Percentiles rank a stretch among this genome's conserved stretches.
phyloP scores from a whole-genome alignment of 2,113 vertebrate genomes.

The Sorex fumeus region DNA sequence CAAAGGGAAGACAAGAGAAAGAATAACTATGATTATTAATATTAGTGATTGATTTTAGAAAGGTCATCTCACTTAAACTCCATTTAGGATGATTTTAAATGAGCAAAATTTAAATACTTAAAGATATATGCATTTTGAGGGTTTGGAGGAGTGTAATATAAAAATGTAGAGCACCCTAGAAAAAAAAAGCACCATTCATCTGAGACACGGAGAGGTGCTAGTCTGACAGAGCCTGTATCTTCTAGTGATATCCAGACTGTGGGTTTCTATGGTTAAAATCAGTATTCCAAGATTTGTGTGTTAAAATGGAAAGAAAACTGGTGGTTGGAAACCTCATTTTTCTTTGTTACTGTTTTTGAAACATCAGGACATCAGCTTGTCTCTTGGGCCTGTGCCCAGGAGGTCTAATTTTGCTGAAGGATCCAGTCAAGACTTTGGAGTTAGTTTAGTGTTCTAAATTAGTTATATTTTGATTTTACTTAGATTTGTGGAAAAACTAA shows the following conservation, averaged over 20 bases:
- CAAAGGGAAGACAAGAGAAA: not conserved
- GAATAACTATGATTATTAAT: not conserved
- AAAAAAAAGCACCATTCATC: conserved; percentile 61
- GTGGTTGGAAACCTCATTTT: conserved; percentile 77
- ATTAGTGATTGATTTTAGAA: not conserved
- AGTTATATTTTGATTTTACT: conserved; percentile 83
- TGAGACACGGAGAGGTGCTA: conserved; percentile 16
- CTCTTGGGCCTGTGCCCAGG: conserved; percentile 81
- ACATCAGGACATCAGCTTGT: conserved; percentile 83
- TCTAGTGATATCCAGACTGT: conserved; percentile 61
- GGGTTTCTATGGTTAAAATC: conserved; percentile 77
- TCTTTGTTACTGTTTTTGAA: conserved; percentile 83
- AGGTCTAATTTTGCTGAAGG: conserved; percentile 82
- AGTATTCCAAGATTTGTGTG: conserved; percentile 70
- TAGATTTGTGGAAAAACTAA: conserved; percentile 79
- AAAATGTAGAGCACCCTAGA: conserved; percentile 49
- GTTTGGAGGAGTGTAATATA: not conserved
- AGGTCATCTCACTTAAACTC: not conserved
- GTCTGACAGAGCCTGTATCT: conserved; percentile 56
- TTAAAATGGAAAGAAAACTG: conserved; percentile 76
- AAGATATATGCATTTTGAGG: not conserved
- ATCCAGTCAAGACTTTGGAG: conserved; percentile 79
- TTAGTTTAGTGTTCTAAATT: conserved; percentile 80
- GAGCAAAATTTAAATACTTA: not conserved
- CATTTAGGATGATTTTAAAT: not conserved